phyloP scores from a whole-genome alignment of 2,888 invertebrate genomes.

The Bellardia pandia region DNA sequence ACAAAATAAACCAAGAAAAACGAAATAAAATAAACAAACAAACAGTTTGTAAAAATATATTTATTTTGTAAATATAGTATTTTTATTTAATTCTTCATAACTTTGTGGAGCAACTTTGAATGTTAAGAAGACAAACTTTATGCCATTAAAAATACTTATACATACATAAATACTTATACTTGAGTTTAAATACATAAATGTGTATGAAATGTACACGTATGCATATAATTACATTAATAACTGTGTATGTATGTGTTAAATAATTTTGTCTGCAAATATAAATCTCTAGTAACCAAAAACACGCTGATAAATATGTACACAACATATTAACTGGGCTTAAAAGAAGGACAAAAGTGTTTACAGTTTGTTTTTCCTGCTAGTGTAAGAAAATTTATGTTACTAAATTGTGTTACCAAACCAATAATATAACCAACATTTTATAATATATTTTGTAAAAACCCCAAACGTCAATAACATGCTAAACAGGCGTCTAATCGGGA shows the following conservation, averaged over 20 bases:
- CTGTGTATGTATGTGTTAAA: background rate
- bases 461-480: too few species aligned
- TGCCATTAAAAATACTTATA: slow-evolving; percentile 47
- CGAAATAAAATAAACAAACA: slow-evolving; percentile 25
- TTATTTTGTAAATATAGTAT: slow-evolving; percentile 24
- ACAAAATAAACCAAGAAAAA: background rate
- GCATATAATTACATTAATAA: background rate
- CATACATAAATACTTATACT: slow-evolving; percentile 11
- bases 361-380: background rate
- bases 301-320: slow-evolving; percentile 57
- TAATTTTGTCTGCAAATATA: slow-evolving; percentile 17
- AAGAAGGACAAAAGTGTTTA: slow-evolving; percentile 19
- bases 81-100: slow-evolving; percentile 35
- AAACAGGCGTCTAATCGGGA: too few species aligned
- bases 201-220: background rate
- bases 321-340: slow-evolving; percentile 50
- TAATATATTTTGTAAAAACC: too few species aligned
- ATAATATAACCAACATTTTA: too few species aligned
- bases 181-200: background rate
- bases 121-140: slow-evolving; percentile 57
- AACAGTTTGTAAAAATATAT: slow-evolving; percentile 33
- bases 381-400: background rate
- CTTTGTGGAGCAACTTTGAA: slow-evolving; percentile 47
- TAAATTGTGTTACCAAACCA: too few species aligned
- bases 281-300: slow-evolving; percentile 31